Evolutionary conservation across 1,140 invertebrate species (phyloP), one percentile per base, ranked within the genome.

Genomic region (Marisa cornuarietis): DNA sequence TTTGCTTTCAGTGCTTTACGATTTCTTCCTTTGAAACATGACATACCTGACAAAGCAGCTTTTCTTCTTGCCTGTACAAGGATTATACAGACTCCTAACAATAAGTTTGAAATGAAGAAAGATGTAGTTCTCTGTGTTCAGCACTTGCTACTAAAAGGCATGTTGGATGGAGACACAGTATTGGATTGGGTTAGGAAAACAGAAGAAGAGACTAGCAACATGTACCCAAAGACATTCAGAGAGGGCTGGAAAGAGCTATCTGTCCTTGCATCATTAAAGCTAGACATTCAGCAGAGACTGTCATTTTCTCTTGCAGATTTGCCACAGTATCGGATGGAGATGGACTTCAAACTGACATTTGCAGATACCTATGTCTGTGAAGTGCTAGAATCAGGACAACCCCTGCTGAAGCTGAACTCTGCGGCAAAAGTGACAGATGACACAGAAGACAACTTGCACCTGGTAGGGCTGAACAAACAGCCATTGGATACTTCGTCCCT

Each of bases 311-410:
- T 68, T 11, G 16, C 16, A 18, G 54, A 58, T 58, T 2, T 58
- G 54, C 54, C 8, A 58, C 54, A 58, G 54, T 8, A 14, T 18
- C 11, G 8, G n/a, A 5, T 20, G 16, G 54, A 6, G 16, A 77
- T 77, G 76, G 76, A 77, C 26, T 77, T 77, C 65, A 77, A 5
- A 22, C 51, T 77, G 76, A 68, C 76, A 5, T 77, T 77, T 77
- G 18, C 51, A 26, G 76, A 77, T 26, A 20, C 63, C 18, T 77
- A 66, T 26, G 22, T 62, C 24, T n/a, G 42, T 49, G 51, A 66
- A 13, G 31, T 54, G 42, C 22, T 13, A 16, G 22, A 77, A 24
- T 52, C n/a, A 22, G 65, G 65, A 8, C 42, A 54, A 52, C 18
- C 76, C 8, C 31, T 75, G 26, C 20, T 75, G 54, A 58, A 58